These are phyloP conservation scores for Drosophila atripex DNA, from an alignment of 2,888 invertebrate species.

Conservation along the genomic window DNA sequence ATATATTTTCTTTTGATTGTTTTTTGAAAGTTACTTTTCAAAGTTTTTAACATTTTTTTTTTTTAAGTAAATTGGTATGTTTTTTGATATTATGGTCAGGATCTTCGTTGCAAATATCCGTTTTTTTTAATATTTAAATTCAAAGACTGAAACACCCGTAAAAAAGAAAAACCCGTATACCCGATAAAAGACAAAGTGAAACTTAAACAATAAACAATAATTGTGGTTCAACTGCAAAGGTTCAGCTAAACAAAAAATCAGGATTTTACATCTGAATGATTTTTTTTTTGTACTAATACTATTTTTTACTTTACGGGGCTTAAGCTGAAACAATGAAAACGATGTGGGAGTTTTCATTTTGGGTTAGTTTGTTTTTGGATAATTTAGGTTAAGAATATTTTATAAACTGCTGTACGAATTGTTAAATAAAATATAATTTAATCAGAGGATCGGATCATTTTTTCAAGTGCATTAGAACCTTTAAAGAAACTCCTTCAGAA, in stretches of 20 bases:
- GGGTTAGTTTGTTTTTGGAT: slow-evolving; percentile 10
- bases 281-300: neutral
- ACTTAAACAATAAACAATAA: slow-evolving; percentile 11
- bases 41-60: neutral
- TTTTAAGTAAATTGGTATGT: neutral
- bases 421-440: slow-evolving; percentile 36
- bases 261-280: slow-evolving; percentile 12
- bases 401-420: slow-evolving; percentile 22
- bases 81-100: slow-evolving; percentile 12
- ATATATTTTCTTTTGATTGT: slow-evolving; percentile 18
- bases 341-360: slow-evolving; percentile 6
- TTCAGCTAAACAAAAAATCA: slow-evolving; percentile 20
- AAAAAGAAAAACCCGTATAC: neutral
- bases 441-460: neutral
- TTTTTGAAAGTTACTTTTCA: neutral
- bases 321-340: neutral
- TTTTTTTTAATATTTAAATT: slow-evolving; percentile 19
- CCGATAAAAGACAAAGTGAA: slow-evolving; percentile 14
- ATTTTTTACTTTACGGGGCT: slow-evolving; percentile 5
- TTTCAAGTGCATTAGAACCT: neutral
- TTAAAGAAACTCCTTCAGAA: neutral
- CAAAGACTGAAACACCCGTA: slow-evolving; percentile 30
- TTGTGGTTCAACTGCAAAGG: slow-evolving; percentile 26
- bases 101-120: slow-evolving; percentile 5
- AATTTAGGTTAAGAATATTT: slow-evolving; percentile 22